Evolutionary conservation across 2,797 vertebrate genomes (phyloP), one percentile per base, ranked within the genome.

Genomic region (Threskiornis aethiopicus): DNA sequence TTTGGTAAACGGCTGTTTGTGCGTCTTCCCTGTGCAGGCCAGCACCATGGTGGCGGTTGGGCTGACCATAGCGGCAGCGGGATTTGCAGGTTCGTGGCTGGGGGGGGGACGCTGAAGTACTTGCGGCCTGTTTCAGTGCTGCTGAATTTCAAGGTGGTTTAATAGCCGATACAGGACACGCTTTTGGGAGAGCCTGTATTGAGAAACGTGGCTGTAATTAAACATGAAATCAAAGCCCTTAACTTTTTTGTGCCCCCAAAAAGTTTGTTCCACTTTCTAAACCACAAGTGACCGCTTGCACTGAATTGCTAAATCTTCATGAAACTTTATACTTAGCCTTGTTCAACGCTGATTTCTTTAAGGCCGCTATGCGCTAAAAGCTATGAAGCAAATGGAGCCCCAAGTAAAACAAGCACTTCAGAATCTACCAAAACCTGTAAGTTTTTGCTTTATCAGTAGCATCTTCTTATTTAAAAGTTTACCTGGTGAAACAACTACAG

Each of bases 371-470:
- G 98, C 98, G 16, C 79, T 99, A 89, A 98, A 99, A 97, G 98
- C 99, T 83, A 96, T 99, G 97, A 99, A 99, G 97, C 99, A 99
- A 39, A 97, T 99, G 98, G 99, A 99, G 84, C 99, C 99, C 46
- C 99, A 99, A 96, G 96, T 99, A 81, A 99, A 99, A 95, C 99
- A 99, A 93, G 99, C 98, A 25, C 97, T 99, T 57, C 98, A 99
- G 93, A 99, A 97, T 76, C 98, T 99, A 71, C 99, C 99, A 25
- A 99, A 98, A 95, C 92, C 98, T 71, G 99, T 99, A 98, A 98
- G 98, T 91, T 84, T 72, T 55, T 26, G 26, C 37, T 82, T 70
- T 25, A 39, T 54, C 28, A 28, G 7, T 44, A 58, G 7, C 14
- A 29, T 58, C 11, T 31, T 15, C 58, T 61, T 21, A 29, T 37